phyloP scores from a whole-genome alignment of 2,888 invertebrate genomes.

The Platerodrilus igneus region DNA sequence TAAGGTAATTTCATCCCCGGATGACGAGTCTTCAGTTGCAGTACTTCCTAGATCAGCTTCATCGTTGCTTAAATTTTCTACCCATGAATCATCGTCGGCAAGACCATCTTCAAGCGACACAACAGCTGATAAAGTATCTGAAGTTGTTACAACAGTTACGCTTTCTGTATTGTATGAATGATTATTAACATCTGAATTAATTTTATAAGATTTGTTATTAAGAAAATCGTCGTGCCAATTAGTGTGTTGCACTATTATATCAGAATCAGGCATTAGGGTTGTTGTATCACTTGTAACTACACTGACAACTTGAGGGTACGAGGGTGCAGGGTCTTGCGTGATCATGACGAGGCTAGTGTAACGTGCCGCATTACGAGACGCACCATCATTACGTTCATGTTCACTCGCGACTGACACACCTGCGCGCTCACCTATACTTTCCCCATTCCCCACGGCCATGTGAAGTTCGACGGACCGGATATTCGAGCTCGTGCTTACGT shows the following conservation, averaged over 20 bases:
- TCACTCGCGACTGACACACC: constrained; percentile 45
- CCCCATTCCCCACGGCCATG: constrained; percentile 38
- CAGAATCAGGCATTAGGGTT: constrained; percentile 58
- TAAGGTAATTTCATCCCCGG: constrained; percentile 61
- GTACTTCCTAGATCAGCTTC: constrained; percentile 65
- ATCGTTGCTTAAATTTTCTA: constrained; percentile 79
- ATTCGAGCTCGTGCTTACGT: constrained; percentile 36
- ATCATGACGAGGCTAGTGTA: constrained; percentile 89
- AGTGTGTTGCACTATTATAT: constrained; percentile 62
- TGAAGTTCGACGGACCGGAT: constrained; percentile 43
- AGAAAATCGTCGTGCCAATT: constrained; percentile 53
- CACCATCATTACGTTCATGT: constrained; percentile 31
- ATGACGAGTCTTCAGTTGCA: constrained; percentile 61
- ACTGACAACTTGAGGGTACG: constrained; percentile 61
- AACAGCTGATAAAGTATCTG: constrained; percentile 65
- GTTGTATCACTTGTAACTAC: constrained; percentile 74
- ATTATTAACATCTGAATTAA: constrained; percentile 26
- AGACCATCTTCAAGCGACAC: constrained; percentile 79
- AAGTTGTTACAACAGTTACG: constrained; percentile 66
- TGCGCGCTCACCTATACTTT: constrained; percentile 39
- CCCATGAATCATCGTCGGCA: constrained; percentile 89
- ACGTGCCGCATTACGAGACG: constrained; percentile 56
- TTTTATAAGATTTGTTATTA: constrained; percentile 23
- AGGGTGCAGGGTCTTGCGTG: constrained; percentile 61
- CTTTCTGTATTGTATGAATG: constrained; percentile 45